phyloP scores from a whole-genome alignment of 2,113 vertebrate genomes.

The Caranx melampygus region DNA sequence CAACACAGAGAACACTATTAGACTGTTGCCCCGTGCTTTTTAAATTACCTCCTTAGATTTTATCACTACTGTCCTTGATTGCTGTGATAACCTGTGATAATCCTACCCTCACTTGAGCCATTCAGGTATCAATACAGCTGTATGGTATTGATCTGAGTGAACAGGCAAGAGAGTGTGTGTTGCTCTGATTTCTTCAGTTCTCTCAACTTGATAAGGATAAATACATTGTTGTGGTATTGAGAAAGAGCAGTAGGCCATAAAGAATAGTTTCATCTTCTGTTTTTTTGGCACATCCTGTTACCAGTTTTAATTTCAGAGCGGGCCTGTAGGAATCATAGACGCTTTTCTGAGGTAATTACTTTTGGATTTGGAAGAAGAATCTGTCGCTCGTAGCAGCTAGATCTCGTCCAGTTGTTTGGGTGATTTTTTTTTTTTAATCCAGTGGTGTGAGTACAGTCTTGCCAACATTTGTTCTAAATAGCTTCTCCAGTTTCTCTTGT shows the following conservation, averaged over 20 bases:
- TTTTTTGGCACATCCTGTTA: neutral
- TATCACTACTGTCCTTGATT: conserved; percentile 15
- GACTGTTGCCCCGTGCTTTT: conserved; percentile 15
- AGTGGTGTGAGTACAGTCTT: no score
- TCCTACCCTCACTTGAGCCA: no score
- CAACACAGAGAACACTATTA: neutral
- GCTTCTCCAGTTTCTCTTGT: neutral
- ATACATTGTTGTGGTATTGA: neutral
- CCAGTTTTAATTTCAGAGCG: neutral
- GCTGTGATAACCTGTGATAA: neutral
- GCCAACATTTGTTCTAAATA: neutral
- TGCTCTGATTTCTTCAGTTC: no score
- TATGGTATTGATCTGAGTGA: no score
- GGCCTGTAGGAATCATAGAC: neutral
- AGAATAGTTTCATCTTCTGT: neutral
- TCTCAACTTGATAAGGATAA: neutral
- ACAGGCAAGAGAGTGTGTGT: neutral
- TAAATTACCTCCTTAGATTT: neutral
- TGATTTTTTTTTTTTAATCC: neutral
- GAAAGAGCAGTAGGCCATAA: neutral
- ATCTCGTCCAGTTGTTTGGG: neutral
- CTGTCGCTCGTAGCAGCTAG: neutral
- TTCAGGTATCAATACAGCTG: no score
- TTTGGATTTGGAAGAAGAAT: neutral
- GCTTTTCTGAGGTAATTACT: neutral